Percentiles rank a stretch among this genome's conserved stretches.
These are phyloP conservation scores for Leuciscus idus DNA, from an alignment of 2,113 vertebrate genomes.

Conservation along the genomic window DNA sequence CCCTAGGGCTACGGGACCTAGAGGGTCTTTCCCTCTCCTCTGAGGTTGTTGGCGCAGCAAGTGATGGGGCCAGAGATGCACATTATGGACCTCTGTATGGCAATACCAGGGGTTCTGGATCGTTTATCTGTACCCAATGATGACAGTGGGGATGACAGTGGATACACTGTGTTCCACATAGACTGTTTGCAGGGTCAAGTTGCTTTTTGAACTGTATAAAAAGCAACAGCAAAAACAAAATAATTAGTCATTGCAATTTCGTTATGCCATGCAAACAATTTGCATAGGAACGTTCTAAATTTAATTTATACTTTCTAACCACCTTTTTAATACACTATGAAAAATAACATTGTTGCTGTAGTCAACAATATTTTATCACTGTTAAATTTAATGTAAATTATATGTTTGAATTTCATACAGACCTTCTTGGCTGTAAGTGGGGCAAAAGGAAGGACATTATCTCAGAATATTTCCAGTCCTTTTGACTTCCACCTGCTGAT, in stretches of 20 bases:
- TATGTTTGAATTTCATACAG: background rate
- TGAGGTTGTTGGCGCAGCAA: background rate
- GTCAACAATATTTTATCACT: background rate
- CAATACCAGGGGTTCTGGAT: background rate
- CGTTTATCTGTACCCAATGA: background rate
- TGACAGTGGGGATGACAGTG: background rate
- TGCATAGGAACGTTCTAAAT: background rate
- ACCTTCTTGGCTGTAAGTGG: no score
- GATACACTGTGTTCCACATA: background rate
- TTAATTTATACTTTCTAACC: background rate
- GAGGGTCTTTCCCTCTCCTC: background rate
- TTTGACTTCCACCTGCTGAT: no score
- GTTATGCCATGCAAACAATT: background rate
- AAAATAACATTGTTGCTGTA: background rate
- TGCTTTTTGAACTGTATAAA: background rate
- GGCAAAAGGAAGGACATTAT: no score
- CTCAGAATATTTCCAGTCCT: no score
- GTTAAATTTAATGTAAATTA: background rate
- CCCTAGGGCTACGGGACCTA: background rate
- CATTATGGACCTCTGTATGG: background rate
- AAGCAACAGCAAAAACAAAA: background rate
- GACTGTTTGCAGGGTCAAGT: background rate
- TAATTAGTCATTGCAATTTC: background rate
- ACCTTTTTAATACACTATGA: background rate
- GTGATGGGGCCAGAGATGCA: background rate